A percentile compares a stretch with the other conserved stretches of the same genome.
Evolutionary conservation across 35 echinoderm and acorn worm species (phyloP).

Genomic region (Amphiura filiformis): DNA sequence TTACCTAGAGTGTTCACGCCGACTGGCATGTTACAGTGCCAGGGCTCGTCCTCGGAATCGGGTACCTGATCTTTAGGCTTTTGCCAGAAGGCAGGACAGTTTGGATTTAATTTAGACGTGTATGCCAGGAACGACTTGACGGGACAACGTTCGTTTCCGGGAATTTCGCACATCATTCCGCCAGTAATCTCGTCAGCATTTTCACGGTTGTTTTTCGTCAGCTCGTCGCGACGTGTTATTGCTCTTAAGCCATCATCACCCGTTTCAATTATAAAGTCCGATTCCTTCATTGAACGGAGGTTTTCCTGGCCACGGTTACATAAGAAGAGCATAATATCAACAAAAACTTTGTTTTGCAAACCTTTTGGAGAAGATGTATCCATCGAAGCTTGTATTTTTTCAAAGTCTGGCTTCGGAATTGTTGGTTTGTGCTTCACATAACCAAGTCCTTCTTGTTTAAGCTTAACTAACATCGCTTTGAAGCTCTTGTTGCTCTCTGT

Average conservation of each 20-base stretch:
- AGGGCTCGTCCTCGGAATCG: background rate
- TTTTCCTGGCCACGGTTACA: constrained; percentile 24
- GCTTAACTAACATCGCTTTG: constrained; percentile 32
- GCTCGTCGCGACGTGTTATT: background rate
- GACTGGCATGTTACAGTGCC: background rate
- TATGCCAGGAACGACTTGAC: constrained; percentile 31
- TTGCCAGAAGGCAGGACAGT: constrained; percentile 47
- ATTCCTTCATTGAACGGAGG: constrained; percentile 28
- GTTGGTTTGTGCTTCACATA: background rate
- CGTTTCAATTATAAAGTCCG: constrained; percentile 24
- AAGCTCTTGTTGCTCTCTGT: constrained; percentile 32
- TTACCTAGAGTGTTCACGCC: background rate
- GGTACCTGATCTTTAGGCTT: background rate
- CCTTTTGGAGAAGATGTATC: constrained; percentile 31
- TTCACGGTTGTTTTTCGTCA: constrained; percentile 29
- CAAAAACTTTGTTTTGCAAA: constrained; percentile 48
- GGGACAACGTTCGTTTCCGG: constrained; percentile 19
- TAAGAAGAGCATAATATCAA: constrained; percentile 39
- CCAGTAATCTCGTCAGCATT: constrained; percentile 5
- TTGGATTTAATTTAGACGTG: constrained; percentile 26
- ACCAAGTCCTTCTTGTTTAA: constrained; percentile 9
- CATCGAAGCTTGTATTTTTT: constrained; percentile 31
- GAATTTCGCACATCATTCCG: constrained; percentile 37
- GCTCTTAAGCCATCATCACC: background rate
- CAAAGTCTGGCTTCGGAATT: background rate